Evolutionary conservation across 2,888 invertebrate species (phyloP).

Genomic region (Esperia sulphurella): DNA sequence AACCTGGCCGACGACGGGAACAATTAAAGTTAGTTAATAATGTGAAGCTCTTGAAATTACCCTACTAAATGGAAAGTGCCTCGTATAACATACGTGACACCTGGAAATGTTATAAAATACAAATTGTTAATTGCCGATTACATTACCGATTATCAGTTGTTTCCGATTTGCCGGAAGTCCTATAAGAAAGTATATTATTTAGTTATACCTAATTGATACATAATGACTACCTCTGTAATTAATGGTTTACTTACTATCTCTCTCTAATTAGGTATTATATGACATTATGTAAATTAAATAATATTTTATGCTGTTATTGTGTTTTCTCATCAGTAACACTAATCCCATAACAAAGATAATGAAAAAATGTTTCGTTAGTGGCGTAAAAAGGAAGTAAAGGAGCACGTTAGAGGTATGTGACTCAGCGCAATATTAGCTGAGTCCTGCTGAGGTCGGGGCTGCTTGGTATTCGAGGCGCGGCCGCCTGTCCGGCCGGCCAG

Average conservation of each 20-base stretch:
- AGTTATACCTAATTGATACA: no score
- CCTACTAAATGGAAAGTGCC: background rate
- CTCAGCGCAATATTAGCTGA: constrained; percentile 64
- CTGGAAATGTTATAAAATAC: no score
- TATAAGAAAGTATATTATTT: no score
- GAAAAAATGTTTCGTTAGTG: constrained; percentile 26
- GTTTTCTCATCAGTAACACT: background rate
- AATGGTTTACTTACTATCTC: no score
- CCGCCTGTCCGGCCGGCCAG: constrained; percentile 36
- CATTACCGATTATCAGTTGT: no score
- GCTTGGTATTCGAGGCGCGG: constrained; percentile 56
- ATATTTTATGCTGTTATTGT: no score
- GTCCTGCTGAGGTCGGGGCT: constrained; percentile 21
- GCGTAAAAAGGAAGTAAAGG: constrained; percentile 43
- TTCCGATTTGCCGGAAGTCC: no score
- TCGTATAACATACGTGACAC: background rate
- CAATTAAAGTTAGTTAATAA: background rate
- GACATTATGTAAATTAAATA: no score
- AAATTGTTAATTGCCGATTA: no score
- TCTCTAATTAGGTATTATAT: no score
- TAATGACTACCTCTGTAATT: no score
- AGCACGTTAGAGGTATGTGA: constrained; percentile 56
- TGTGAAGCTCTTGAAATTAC: background rate
- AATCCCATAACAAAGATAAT: constrained; percentile 9
- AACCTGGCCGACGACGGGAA: no score